phyloP scores from a whole-genome alignment of 2,797 vertebrate species.

The Dendrocincla fuliginosa region DNA sequence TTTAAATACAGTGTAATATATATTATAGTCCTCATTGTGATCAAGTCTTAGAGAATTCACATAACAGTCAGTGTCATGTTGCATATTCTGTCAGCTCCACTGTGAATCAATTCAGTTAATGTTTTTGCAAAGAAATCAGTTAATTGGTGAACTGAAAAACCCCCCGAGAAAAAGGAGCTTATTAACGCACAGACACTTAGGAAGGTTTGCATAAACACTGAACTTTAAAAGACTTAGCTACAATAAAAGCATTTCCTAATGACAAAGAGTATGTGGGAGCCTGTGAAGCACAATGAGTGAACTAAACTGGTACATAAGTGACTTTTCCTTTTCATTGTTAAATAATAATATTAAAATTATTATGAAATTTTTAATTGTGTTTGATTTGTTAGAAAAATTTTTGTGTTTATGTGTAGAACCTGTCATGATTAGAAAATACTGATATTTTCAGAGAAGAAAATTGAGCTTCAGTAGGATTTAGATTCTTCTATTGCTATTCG shows the following conservation, averaged over 20 bases:
- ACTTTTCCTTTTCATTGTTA: background rate
- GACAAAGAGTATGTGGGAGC: background rate
- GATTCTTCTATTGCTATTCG: background rate
- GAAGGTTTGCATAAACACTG: background rate
- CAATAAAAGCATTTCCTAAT: background rate
- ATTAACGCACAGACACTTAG: background rate
- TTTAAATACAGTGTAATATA: background rate
- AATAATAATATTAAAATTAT: background rate
- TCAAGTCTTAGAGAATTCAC: background rate
- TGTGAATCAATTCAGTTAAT: background rate
- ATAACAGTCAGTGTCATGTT: background rate
- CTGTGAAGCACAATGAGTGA: background rate
- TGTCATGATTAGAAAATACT: background rate
- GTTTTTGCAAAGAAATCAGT: background rate
- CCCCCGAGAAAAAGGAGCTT: background rate
- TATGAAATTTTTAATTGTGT: background rate
- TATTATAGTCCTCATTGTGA: background rate
- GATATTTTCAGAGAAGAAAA: background rate
- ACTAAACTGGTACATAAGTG: background rate
- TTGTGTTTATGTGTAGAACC: background rate
- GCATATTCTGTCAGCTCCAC: background rate
- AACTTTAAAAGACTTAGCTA: background rate
- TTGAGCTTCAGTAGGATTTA: background rate
- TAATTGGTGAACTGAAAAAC: background rate
- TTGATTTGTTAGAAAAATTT: background rate